Evolutionary conservation across 2,797 vertebrate genomes (phyloP).

Genomic region (Alfaro cultratus): DNA sequence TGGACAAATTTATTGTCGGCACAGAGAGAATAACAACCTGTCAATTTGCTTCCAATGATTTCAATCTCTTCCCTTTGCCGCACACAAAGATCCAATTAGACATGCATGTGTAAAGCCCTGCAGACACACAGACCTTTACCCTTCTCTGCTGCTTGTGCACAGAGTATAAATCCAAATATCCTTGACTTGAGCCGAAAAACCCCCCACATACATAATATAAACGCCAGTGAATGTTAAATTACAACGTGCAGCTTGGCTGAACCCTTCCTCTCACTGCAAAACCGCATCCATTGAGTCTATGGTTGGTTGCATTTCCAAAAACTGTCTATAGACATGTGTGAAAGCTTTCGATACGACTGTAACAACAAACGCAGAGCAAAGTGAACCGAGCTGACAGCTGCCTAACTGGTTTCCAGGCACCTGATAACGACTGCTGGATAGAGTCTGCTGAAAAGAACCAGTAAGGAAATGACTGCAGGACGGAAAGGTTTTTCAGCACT

Average conservation of each 20-base stretch:
- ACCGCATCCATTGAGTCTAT: slow-evolving; percentile 15
- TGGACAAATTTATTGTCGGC: slow-evolving; percentile 55
- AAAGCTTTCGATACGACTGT: slow-evolving; percentile 19
- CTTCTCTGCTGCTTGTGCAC: background rate
- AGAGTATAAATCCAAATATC: slow-evolving; percentile 11
- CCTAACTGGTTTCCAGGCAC: slow-evolving; percentile 2
- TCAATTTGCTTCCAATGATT: slow-evolving; percentile 50
- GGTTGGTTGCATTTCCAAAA: background rate
- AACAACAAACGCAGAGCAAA: slow-evolving; percentile 28
- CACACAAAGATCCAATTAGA: slow-evolving; percentile 10
- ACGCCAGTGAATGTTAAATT: slow-evolving; percentile 19
- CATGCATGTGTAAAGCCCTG: background rate
- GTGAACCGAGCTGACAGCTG: slow-evolving; percentile 15
- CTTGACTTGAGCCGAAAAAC: background rate
- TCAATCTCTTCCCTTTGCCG: slow-evolving; percentile 11
- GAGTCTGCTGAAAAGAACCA: background rate
- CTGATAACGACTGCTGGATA: background rate
- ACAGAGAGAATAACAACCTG: slow-evolving; percentile 56
- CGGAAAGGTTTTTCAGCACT: background rate
- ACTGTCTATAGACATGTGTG: slow-evolving; percentile 18
- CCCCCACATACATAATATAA: slow-evolving; percentile 4
- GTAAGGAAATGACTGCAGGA: background rate
- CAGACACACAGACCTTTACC: background rate
- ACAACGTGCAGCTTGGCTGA: slow-evolving; percentile 16
- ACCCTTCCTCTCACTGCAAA: slow-evolving; percentile 8